Evolutionary conservation across 1,140 invertebrate species (phyloP).

Genomic region (Popillia japonica): DNA sequence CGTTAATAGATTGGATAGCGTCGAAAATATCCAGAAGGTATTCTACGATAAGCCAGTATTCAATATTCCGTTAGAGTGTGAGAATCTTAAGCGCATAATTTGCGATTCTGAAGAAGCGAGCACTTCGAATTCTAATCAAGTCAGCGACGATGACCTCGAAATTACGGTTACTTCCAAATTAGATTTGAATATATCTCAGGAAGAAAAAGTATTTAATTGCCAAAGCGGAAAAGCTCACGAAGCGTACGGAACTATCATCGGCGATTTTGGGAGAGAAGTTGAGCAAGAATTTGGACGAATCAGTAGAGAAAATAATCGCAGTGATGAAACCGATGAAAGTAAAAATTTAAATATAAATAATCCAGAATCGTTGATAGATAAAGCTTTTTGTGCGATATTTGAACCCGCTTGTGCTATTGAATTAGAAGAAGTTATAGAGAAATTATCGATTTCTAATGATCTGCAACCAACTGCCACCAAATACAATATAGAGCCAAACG

Average conservation of each 20-base stretch:
- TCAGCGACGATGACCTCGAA: slow-evolving; percentile 50
- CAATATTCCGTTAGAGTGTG: slow-evolving; percentile 58
- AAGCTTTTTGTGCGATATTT: slow-evolving; percentile 24
- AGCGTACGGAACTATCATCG: slow-evolving; percentile 60
- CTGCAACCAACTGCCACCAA: slow-evolving; percentile 49
- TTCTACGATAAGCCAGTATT: slow-evolving; percentile 70
- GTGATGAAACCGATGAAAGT: slow-evolving; percentile 30
- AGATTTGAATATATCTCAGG: slow-evolving; percentile 49
- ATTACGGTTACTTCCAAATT: slow-evolving; percentile 41
- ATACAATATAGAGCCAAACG: slow-evolving; percentile 55
- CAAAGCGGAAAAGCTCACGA: slow-evolving; percentile 15
- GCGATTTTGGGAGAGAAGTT: slow-evolving; percentile 66
- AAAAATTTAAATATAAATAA: slow-evolving; percentile 25
- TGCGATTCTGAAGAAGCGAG: slow-evolving; percentile 45
- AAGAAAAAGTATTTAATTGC: slow-evolving; percentile 45
- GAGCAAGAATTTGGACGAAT: slow-evolving; percentile 63
- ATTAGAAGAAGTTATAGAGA: slow-evolving; percentile 55
- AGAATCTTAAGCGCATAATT: slow-evolving; percentile 39
- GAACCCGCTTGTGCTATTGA: slow-evolving; percentile 49
- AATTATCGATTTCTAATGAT: slow-evolving; percentile 49
- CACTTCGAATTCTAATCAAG: slow-evolving; percentile 49
- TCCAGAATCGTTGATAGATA: slow-evolving; percentile 35
- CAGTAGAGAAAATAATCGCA: slow-evolving; percentile 14
- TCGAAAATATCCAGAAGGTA: slow-evolving; percentile 64
- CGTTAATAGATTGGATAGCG: slow-evolving; percentile 65